Evolutionary conservation across 1,140 invertebrate species (phyloP), one percentile per base, ranked within the genome.

Genomic region (Carcinoscorpius rotundicauda): DNA sequence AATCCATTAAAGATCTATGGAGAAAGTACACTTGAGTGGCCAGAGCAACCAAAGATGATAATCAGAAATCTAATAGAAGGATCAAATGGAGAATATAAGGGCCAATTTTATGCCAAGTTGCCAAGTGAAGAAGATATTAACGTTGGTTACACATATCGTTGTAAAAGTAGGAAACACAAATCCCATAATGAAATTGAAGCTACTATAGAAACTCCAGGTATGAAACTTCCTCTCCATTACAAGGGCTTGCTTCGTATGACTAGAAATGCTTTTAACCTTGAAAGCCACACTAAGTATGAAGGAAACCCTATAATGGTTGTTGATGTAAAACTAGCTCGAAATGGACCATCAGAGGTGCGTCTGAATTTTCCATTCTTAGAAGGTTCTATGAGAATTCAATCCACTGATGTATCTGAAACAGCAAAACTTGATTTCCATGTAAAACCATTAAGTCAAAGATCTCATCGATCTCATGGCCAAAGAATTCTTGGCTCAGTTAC

Each of bases 151-250:
- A 58, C 55, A 3, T 65, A 68, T 51, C 55, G 48, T 56, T 49
- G 64, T 6, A 64, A 65, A 60, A 63, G 61, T 49, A 8, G 52
- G 57, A 51, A 10, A n/a, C 5, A 68, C 29, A 63, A n/a, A 48
- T 60, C 60, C 48, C 64, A 68, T 60, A 63, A 65, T 65, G 66
- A 68, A 63, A 11, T 68, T n/a, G 63, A 68, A 6, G 61, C 57
- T 6, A 50, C 55, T 4, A 60, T 68, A 10, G 49, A 62, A 10
- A 58, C 64, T 60, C 66, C 66, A 5, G 61, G 51, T 49, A 51
- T 5, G 48, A 4, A 9, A 64, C 50, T 49, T 4, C 63, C 66
- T 51, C 60, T 68, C 3, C 9, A 56, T 5, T 3, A 59, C 8
- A 65, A 63, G 57, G 49, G 29, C n/a, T 51, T 49, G 9, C 5